Percentiles rank a stretch among this genome's conserved stretches.
Conservation (phyloP, 2,113 vertebrate genomes). For the Chrysochloris asiatica region DNA sequence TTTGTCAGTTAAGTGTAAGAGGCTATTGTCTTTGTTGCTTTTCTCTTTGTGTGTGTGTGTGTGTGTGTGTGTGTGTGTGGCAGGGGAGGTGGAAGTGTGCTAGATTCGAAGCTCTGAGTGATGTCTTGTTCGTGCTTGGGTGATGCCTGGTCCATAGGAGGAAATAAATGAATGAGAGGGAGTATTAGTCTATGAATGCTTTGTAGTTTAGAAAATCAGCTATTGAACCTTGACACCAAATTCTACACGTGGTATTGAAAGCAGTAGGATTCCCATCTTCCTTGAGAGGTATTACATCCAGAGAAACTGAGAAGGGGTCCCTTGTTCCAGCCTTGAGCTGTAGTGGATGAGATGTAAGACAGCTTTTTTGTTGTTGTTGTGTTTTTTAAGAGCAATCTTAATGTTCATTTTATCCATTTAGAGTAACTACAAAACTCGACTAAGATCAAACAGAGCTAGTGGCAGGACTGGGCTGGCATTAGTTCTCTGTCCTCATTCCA, state of each 20-base stretch:
- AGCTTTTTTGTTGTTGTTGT: background rate
- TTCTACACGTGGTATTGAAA: background rate
- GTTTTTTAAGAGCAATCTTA: background rate
- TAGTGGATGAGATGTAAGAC: background rate
- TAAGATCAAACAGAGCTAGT: background rate
- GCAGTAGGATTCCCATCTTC: background rate
- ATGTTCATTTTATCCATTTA: background rate
- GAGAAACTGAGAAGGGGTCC: background rate
- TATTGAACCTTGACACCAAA: background rate
- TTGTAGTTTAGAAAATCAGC: conserved; percentile 54
- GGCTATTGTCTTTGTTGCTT: background rate
- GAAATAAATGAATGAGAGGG: background rate
- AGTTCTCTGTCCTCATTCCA: background rate
- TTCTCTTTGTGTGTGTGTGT: background rate
- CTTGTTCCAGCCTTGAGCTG: background rate
- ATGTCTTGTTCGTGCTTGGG: background rate
- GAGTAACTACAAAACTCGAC: conserved; percentile 4
- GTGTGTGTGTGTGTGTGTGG: background rate
- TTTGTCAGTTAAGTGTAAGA: background rate
- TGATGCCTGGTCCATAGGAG: background rate
- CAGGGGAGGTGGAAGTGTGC: no score
- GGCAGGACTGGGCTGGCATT: background rate
- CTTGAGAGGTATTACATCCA: background rate
- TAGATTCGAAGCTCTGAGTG: background rate
- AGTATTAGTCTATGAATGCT: background rate